phyloP scores from a whole-genome alignment of 2,113 vertebrate species.

The Tachysurus vachellii region DNA sequence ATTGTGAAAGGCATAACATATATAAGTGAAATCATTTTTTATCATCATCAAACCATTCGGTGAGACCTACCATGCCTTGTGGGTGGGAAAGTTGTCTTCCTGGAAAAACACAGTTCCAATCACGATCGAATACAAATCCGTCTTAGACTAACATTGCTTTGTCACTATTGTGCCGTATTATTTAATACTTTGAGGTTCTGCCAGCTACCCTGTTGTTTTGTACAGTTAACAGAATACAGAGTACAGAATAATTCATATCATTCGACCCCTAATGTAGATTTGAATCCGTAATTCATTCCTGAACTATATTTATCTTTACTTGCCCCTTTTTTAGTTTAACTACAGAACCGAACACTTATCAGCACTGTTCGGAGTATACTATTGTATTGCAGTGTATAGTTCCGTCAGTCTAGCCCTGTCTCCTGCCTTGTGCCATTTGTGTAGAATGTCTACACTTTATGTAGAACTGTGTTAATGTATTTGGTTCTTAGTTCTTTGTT shows the following conservation, averaged over 20 bases:
- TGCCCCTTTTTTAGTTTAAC: too few species aligned
- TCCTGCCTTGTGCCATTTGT: too few species aligned
- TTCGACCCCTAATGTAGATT: not conserved
- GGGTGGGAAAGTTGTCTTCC: not conserved
- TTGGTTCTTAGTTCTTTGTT: too few species aligned
- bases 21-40: not conserved
- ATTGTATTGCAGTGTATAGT: too few species aligned
- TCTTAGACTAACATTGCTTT: not conserved
- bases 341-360: too few species aligned
- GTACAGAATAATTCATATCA: too few species aligned
- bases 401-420: too few species aligned
- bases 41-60: not conserved
- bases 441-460: too few species aligned
- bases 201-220: not conserved
- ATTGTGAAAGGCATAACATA: not conserved
- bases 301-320: not conserved
- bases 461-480: too few species aligned
- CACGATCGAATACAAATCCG: not conserved
- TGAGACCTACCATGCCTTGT: not conserved
- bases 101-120: not conserved
- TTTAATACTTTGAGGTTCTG: not conserved
- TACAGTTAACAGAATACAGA: too few species aligned
- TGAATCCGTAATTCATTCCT: not conserved
- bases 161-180: not conserved
- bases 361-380: too few species aligned